Evolutionary conservation across 2,797 vertebrate species (phyloP).

Genomic region (Acomys russatus): DNA sequence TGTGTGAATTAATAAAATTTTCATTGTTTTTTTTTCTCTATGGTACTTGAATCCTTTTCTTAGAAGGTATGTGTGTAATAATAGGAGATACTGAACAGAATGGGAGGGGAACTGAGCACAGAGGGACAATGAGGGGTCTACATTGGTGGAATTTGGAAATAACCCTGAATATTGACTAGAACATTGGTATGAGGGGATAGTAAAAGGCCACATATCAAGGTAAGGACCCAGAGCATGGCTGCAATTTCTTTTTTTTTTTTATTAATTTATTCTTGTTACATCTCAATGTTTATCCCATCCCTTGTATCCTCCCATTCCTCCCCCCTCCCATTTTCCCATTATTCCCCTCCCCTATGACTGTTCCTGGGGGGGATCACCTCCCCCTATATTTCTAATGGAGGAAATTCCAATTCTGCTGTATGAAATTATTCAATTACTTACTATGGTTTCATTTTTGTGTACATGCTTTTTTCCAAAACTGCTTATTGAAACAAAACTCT

Average conservation of each 20-base stretch:
- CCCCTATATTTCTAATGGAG: too few species aligned
- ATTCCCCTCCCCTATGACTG: too few species aligned
- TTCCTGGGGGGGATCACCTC: too few species aligned
- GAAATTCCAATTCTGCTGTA: conserved; percentile 34
- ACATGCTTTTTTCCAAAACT: background rate
- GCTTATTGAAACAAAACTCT: background rate
- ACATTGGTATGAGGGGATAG: background rate
- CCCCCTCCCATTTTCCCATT: too few species aligned
- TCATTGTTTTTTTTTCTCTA: conserved; percentile 9
- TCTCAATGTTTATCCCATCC: too few species aligned
- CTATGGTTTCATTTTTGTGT: conserved; percentile 11
- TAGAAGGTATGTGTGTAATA: conserved; percentile 1
- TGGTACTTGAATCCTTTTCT: background rate
- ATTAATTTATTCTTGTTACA: too few species aligned
- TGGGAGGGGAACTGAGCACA: background rate
- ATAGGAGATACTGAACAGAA: background rate
- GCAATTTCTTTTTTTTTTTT: too few species aligned
- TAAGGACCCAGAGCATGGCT: background rate
- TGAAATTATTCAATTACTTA: conserved; percentile 39
- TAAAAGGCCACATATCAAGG: background rate
- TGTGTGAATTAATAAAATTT: background rate
- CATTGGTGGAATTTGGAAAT: background rate
- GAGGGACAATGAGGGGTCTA: background rate
- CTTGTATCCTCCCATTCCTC: too few species aligned
- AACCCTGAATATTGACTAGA: background rate